Evolutionary conservation across 2,797 vertebrate species (phyloP).

Genomic region (Chloroceryle inda): DNA sequence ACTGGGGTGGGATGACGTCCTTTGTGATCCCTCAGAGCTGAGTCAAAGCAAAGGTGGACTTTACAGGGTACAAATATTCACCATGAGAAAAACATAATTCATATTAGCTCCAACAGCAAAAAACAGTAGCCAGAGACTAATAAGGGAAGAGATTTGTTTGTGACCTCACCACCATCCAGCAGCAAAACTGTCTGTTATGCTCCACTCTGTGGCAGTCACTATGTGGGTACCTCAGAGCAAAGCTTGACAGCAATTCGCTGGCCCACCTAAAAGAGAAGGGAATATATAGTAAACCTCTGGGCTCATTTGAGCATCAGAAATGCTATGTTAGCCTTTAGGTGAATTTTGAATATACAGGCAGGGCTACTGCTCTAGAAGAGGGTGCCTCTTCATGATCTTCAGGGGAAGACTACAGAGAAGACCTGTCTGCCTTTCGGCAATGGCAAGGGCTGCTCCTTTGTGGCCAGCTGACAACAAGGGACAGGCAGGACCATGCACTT

Average conservation of each 20-base stretch:
- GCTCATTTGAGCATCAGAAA: neutral
- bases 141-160: neutral
- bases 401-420: neutral
- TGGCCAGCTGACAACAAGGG: too few species aligned
- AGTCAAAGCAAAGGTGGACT: neutral
- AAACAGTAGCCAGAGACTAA: neutral
- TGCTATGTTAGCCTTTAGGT: neutral
- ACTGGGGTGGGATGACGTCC: neutral
- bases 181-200: neutral
- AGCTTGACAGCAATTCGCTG: neutral
- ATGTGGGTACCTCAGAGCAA: neutral
- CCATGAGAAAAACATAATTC: neutral
- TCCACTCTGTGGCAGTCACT: neutral
- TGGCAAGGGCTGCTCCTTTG: neutral
- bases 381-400: neutral
- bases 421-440: neutral
- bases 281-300: neutral
- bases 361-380: neutral
- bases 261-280: neutral
- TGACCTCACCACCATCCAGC: accelerated
- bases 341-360: neutral
- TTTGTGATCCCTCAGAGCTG: neutral
- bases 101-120: neutral
- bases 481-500: neutral
- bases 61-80: neutral